Percentiles rank a stretch among this genome's conserved stretches.
Conservation (phyloP, 2,797 vertebrate species). For the Arvicola amphibius region DNA sequence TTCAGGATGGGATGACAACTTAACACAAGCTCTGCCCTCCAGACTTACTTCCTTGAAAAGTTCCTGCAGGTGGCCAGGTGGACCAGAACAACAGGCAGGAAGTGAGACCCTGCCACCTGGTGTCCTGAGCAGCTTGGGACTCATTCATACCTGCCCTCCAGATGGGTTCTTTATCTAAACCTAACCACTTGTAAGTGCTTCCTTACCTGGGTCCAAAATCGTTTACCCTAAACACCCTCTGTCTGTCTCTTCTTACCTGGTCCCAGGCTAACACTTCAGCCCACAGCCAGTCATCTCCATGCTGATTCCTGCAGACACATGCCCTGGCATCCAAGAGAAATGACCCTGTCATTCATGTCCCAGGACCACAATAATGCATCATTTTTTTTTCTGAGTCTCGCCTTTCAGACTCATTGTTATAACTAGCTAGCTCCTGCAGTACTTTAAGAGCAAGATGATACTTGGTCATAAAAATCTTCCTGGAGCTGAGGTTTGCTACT, state of each 20-base stretch:
- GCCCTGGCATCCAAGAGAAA: neutral
- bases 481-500: neutral
- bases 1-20: neutral
- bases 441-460: neutral
- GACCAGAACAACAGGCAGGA: neutral
- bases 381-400: neutral
- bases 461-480: neutral
- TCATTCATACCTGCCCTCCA: neutral
- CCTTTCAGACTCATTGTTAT: neutral
- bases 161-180: neutral
- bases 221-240: neutral
- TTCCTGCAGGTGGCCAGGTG: neutral
- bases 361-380: neutral
- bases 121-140: neutral
- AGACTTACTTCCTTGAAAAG: neutral
- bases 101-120: accelerated
- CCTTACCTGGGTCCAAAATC: neutral
- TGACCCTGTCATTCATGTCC: neutral
- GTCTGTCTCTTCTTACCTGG: accelerated
- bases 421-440: neutral
- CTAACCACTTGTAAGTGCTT: neutral
- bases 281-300: neutral
- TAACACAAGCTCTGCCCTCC: neutral
- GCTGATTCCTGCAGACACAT: neutral
- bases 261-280: neutral